phyloP scores from a whole-genome alignment of 2,888 invertebrate species.

The Apodemia hepburni region DNA sequence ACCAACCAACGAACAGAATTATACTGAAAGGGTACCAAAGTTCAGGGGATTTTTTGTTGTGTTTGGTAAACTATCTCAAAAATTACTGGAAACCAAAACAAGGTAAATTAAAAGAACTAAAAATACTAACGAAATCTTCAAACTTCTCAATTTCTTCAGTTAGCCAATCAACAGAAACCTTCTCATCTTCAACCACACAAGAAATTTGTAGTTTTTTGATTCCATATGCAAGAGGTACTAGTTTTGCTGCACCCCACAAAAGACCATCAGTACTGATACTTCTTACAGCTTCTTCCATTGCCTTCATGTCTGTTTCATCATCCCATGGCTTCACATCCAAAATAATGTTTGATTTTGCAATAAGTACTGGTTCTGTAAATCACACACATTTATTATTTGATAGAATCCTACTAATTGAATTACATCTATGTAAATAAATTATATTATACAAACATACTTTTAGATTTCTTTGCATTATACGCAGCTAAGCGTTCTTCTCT shows the following conservation, averaged over 20 bases:
- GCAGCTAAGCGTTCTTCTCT: constrained; percentile 92
- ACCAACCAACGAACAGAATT: no score
- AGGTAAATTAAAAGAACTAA: constrained; percentile 26
- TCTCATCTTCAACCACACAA: constrained; percentile 97
- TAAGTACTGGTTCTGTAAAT: constrained; percentile 86
- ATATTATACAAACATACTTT: constrained; percentile 78
- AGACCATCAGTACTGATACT: constrained; percentile 91
- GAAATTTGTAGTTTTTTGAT: constrained; percentile 95
- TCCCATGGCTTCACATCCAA: constrained; percentile 97
- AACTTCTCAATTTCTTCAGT: constrained; percentile 91
- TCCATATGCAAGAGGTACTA: constrained; percentile 95
- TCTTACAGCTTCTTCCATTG: constrained; percentile 90
- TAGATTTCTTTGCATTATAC: constrained; percentile 95
- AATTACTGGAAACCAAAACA: not conserved
- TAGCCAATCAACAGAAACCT: constrained; percentile 93
- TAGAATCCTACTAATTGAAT: not conserved
- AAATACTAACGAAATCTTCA: constrained; percentile 87
- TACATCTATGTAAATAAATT: not conserved
- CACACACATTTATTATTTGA: constrained; percentile 18
- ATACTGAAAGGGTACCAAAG: no score
- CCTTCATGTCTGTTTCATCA: constrained; percentile 95
- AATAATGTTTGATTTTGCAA: constrained; percentile 97
- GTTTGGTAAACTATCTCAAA: not conserved
- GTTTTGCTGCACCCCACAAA: constrained; percentile 95
- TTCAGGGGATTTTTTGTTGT: no score